Conservation (phyloP, 2,113 vertebrate species). For the Coreoperca whiteheadi region DNA sequence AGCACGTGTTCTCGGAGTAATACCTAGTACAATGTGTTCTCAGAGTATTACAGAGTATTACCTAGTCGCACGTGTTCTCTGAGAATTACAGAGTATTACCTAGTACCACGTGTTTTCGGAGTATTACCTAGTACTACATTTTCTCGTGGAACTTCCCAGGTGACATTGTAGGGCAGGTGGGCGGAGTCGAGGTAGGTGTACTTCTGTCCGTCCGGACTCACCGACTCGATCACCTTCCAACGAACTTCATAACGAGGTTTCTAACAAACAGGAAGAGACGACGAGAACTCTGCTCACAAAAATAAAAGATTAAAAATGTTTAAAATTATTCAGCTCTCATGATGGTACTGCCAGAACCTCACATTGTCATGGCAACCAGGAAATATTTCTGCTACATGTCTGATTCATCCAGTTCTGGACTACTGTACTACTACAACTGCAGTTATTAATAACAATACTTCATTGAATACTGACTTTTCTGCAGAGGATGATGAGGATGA, state of each 20-base stretch:
- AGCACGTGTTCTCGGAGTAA: neutral
- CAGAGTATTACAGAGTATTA: too few relatives aligned
- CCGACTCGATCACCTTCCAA: slow-evolving; percentile 95
- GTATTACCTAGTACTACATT: slow-evolving; percentile 89
- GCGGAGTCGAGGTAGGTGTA: slow-evolving; percentile 93
- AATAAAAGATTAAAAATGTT: neutral
- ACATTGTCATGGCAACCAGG: neutral
- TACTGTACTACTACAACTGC: neutral
- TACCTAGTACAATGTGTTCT: slow-evolving; percentile 93
- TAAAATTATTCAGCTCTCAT: too few relatives aligned
- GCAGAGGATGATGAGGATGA: slow-evolving; percentile 93
- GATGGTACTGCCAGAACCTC: too few relatives aligned
- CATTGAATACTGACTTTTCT: slow-evolving; percentile 87
- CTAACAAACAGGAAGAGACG: slow-evolving; percentile 72
- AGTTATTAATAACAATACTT: neutral
- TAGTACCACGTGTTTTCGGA: neutral
- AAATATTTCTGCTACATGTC: neutral
- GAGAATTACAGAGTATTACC: slow-evolving; percentile 75
- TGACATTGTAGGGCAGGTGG: slow-evolving; percentile 90
- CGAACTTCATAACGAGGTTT: slow-evolving; percentile 94
- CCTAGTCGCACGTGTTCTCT: neutral
- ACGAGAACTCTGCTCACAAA: neutral
- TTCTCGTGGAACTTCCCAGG: slow-evolving; percentile 94
- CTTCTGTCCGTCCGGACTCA: slow-evolving; percentile 92
- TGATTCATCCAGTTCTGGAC: neutral